These are phyloP conservation scores for Trichonephila inaurata DNA, from an alignment of 1,140 invertebrate genomes.

Conservation along the genomic window DNA sequence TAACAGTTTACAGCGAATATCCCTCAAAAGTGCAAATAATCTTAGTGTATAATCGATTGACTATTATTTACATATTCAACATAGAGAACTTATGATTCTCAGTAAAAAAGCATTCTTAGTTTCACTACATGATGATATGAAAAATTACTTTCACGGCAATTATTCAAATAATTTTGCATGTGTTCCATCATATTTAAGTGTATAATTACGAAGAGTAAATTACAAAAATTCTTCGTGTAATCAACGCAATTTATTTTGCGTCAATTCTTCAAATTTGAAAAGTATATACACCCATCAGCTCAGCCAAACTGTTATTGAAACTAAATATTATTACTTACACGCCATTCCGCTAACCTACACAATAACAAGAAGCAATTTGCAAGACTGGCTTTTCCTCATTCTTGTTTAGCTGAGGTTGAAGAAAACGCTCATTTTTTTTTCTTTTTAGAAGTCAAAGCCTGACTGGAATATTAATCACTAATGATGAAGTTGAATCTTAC, in stretches of 20 bases:
- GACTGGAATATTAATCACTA: slow-evolving; percentile 52
- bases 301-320: not conserved
- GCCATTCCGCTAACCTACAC: slow-evolving; percentile 11
- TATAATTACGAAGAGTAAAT: not conserved
- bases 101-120: not conserved
- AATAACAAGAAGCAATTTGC: slow-evolving; percentile 24
- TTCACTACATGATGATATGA: not conserved
- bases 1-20: too few relatives aligned
- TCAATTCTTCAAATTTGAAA: not conserved
- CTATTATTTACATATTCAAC: not conserved
- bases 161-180: not conserved
- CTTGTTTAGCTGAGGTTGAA: slow-evolving; percentile 47
- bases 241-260: not conserved
- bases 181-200: not conserved
- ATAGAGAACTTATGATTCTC: not conserved
- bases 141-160: not conserved
- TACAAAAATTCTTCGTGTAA: not conserved
- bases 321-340: slow-evolving; percentile 44
- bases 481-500: not conserved
- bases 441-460: not conserved
- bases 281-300: not conserved
- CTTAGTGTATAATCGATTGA: not conserved
- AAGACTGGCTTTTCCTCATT: slow-evolving; percentile 67
- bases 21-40: not conserved
- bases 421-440: slow-evolving; percentile 1